Percentiles rank a stretch among this genome's conserved stretches.
Conservation (phyloP, 2,888 invertebrate genomes). For the Thera obeliscata region DNA sequence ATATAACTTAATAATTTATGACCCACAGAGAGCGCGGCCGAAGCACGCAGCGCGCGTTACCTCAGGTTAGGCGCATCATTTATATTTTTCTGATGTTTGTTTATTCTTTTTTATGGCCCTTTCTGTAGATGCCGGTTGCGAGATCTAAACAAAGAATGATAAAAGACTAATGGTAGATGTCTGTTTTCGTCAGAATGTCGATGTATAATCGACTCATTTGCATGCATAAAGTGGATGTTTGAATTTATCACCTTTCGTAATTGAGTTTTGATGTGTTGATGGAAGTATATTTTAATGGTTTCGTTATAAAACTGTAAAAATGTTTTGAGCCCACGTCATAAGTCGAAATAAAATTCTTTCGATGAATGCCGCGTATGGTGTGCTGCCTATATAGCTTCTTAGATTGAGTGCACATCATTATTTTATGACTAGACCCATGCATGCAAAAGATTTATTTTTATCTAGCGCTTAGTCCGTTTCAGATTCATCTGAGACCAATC, state of each 20-base stretch:
- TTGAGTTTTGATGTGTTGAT: conserved; percentile 67
- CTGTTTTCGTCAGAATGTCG: conserved; percentile 72
- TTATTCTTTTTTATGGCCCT: conserved; percentile 71
- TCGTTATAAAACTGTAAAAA: conserved; percentile 61
- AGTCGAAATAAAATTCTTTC: conserved; percentile 30
- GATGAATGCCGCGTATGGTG: conserved; percentile 25
- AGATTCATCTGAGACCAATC: conserved; percentile 7
- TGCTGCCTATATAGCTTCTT: conserved; percentile 12
- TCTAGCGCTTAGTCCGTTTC: neutral
- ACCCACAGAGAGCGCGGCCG: conserved; percentile 62
- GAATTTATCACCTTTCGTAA: conserved; percentile 69
- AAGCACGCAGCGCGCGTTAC: conserved; percentile 70
- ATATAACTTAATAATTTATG: conserved; percentile 83
- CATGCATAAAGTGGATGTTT: conserved; percentile 65
- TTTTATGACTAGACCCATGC: conserved; percentile 1
- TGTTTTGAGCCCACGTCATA: conserved; percentile 35
- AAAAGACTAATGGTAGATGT: conserved; percentile 77
- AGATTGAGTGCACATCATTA: conserved; percentile 2
- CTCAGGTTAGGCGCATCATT: conserved; percentile 80
- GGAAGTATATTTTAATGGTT: conserved; percentile 62
- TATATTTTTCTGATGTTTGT: conserved; percentile 82
- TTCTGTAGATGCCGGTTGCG: conserved; percentile 69
- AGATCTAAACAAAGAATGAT: conserved; percentile 79
- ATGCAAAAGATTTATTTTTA: neutral
- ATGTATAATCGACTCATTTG: conserved; percentile 80